Evolutionary conservation across 2,797 vertebrate genomes (phyloP), one percentile per base, ranked within the genome.

Genomic region (Cygnus olor): DNA sequence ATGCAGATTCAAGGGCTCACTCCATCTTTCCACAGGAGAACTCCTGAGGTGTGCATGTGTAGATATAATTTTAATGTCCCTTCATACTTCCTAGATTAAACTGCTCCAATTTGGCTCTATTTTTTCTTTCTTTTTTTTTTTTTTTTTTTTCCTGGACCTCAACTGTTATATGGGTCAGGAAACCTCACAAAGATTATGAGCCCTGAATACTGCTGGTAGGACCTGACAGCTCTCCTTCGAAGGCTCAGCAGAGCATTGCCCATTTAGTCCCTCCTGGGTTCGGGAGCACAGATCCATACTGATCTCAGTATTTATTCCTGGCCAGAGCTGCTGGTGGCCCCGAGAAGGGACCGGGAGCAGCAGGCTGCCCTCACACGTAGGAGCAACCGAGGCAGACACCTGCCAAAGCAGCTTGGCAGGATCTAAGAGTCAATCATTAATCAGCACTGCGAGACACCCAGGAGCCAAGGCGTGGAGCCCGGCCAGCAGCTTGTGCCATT

Each of bases 361-460:
- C 25, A 54, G 60, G 53, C 24, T 85, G 79, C 80, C 76, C 80
- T 84, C 34, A 1, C 45, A 56, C 0, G 0, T 13, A 8, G 56
- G 11, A 89, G 36, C 1, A 2, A 65, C n/a, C 2, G 5, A 74
- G 28, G 80, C 70, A 34, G 89, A 11, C 34, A 93, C 65, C 65
- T 88, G 85, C 77, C 91, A 94, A 77, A 84, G 65, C 72, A 73
- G 80, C 72, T 80, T 74, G 71, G 90, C 95, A 90, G 61, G 68
- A 38, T 3, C 32, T 7, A 7, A 7, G 40, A 80, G 64, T 45
- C 90, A 65, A 60, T 65, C 72, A 51, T 54, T 92, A 78, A 85
- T 64, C 24, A 28, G 80, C 36, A 2, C 92, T 3, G 28, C 0
- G 6, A 89, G 91, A 74, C 14, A 15, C 11, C 69, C 47, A 11